Evolutionary conservation across 2,797 vertebrate species (phyloP), one percentile per base, ranked within the genome.

Genomic region (Scomberomorus guttatus): DNA sequence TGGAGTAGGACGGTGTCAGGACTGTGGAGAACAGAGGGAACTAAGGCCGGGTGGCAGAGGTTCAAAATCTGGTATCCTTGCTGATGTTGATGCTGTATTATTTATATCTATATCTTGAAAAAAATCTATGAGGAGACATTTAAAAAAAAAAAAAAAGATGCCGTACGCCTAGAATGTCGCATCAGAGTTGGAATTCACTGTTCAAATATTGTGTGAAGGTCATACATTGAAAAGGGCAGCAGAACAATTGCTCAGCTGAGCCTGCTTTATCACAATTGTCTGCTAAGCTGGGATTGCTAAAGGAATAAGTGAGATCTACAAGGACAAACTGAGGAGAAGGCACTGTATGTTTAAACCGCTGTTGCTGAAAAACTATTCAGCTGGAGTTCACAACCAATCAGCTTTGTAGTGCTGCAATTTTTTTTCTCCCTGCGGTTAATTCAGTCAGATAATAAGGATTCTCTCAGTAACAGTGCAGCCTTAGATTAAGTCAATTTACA

Each of bases 361-460:
- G 72, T 57, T 63, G 68, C 60, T 84, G 68, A 77, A 80, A 81
- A 82, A 78, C 79, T 54, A 55, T 75, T 77, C 55, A 78, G 62
- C 60, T 13, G 22, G 72, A 83, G 42, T 83, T 72, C 79, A 85
- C 74, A 75, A 69, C 78, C 70, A 82, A 77, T 77, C 82, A 73
- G 70, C 74, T 80, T 58, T 57, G 56, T 32, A 42, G 51, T 17
- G 58, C 46, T 37, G 1, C 3, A 0, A 5, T 17, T 46, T 60
- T 73, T 29, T 32, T n/a, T n/a, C 37, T 46, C 64, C 77, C 84
- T 0, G 52, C 22, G 39, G 89, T 63, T 7, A 82, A 92, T 69
- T 87, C 79, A 61, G 80, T 87, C 74, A 75, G 81, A 84, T 89
- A 85, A 90, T 88, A 84, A 77, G 84, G 37, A 83, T 90, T 77